Evolutionary conservation across 1,140 invertebrate species (phyloP).

Genomic region (Drosophila biarmipes): DNA sequence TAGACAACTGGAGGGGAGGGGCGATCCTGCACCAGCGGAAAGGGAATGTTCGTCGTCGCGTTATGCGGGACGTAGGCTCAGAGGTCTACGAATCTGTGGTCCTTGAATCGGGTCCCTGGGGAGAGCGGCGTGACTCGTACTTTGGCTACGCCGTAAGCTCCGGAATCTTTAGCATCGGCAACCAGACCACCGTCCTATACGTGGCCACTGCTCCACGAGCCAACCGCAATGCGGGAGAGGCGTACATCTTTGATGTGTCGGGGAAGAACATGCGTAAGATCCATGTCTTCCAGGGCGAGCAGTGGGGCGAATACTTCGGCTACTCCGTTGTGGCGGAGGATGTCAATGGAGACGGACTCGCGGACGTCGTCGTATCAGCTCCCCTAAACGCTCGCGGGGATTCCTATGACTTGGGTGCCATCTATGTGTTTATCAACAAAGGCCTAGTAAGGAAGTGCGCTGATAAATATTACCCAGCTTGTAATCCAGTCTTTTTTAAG

Average conservation of each 20-base stretch:
- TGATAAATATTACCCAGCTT: not conserved
- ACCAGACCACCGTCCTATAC: slow-evolving; percentile 54
- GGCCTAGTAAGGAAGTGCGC: slow-evolving; percentile 83
- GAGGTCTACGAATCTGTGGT: not conserved
- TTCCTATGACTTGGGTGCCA: slow-evolving; percentile 86
- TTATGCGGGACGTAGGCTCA: too few species aligned
- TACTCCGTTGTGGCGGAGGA: slow-evolving; percentile 85
- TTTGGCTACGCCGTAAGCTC: slow-evolving; percentile 77
- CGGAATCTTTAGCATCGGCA: slow-evolving; percentile 67
- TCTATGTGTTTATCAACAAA: slow-evolving; percentile 86
- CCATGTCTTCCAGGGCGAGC: slow-evolving; percentile 85
- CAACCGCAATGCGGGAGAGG: slow-evolving; percentile 41
- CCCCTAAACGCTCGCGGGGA: slow-evolving; percentile 87
- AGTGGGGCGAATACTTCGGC: slow-evolving; percentile 92
- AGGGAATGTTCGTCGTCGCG: not conserved
- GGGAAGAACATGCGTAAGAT: slow-evolving; percentile 28
- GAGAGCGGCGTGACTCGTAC: slow-evolving; percentile 17
- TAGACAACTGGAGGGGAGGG: not conserved
- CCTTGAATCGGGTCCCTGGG: not conserved
- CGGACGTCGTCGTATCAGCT: slow-evolving; percentile 92
- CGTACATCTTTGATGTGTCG: slow-evolving; percentile 55
- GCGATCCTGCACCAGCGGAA: not conserved
- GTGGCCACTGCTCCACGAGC: slow-evolving; percentile 76
- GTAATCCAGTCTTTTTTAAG: slow-evolving; percentile 14
- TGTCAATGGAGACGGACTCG: slow-evolving; percentile 87